phyloP scores from a whole-genome alignment of 2,797 vertebrate species.

The Enteromius anoplus region DNA sequence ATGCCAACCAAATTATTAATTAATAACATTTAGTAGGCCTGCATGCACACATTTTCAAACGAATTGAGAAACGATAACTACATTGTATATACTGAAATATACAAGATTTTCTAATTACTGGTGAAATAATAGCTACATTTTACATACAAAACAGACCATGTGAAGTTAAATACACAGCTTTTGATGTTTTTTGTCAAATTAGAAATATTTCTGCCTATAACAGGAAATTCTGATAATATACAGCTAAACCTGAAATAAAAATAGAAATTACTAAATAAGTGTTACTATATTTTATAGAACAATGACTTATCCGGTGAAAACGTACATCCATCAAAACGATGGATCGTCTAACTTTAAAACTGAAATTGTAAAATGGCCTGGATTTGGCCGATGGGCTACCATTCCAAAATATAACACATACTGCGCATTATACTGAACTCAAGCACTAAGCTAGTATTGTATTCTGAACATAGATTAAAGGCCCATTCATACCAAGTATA shows the following conservation, averaged over 20 bases:
- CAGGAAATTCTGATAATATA: background rate
- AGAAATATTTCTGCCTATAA: background rate
- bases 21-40: background rate
- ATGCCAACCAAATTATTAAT: background rate
- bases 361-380: background rate
- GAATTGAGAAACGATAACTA: background rate
- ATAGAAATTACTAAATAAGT: background rate
- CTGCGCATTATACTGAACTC: background rate
- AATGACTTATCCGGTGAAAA: background rate
- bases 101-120: no score
- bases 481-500: background rate
- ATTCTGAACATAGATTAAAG: background rate
- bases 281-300: background rate
- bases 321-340: slow-evolving; percentile 16
- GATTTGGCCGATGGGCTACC: background rate
- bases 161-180: background rate
- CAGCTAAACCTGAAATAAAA: background rate
- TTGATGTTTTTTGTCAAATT: background rate
- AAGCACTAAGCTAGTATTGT: background rate
- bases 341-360: background rate
- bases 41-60: background rate
- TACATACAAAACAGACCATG: background rate
- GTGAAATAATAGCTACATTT: background rate
- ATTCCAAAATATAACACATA: background rate
- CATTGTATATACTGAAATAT: background rate